Conservation (phyloP, 2,113 vertebrate species). For the Misgurnus mizolepis region DNA sequence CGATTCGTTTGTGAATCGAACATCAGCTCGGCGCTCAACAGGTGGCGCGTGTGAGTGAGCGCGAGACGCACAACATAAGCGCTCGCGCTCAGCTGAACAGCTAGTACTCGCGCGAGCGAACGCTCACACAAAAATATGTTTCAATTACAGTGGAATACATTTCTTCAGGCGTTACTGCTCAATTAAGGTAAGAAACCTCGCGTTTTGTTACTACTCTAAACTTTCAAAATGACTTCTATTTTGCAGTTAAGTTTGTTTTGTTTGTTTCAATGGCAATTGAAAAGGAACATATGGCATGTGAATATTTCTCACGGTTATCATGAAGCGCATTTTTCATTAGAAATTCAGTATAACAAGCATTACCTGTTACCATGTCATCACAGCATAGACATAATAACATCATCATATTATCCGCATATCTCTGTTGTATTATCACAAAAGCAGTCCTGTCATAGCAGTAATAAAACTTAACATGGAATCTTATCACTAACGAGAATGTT, state of each 20-base stretch:
- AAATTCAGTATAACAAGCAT: not conserved
- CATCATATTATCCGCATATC: too few species aligned
- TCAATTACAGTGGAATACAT: not conserved
- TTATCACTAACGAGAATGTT: not conserved
- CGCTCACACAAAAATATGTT: not conserved
- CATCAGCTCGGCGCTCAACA: slow-evolving; percentile 28
- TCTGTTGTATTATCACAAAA: too few species aligned
- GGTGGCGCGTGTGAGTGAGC: slow-evolving; percentile 33
- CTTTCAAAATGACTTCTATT: not conserved
- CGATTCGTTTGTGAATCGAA: not conserved
- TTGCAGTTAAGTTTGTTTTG: not conserved
- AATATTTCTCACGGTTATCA: not conserved
- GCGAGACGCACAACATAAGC: slow-evolving; percentile 10
- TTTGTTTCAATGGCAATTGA: not conserved
- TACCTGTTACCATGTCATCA: too few species aligned
- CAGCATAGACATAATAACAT: too few species aligned
- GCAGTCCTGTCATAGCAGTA: too few species aligned
- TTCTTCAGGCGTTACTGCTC: not conserved
- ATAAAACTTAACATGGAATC: not conserved
- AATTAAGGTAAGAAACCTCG: slow-evolving; percentile 34
- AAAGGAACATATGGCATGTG: not conserved
- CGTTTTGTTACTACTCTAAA: not conserved
- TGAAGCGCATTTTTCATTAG: not conserved
- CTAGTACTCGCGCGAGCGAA: not conserved
- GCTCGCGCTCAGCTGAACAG: slow-evolving; percentile 13